phyloP scores from a whole-genome alignment of 2,113 vertebrate genomes.

The Xenotilapia leptura region DNA sequence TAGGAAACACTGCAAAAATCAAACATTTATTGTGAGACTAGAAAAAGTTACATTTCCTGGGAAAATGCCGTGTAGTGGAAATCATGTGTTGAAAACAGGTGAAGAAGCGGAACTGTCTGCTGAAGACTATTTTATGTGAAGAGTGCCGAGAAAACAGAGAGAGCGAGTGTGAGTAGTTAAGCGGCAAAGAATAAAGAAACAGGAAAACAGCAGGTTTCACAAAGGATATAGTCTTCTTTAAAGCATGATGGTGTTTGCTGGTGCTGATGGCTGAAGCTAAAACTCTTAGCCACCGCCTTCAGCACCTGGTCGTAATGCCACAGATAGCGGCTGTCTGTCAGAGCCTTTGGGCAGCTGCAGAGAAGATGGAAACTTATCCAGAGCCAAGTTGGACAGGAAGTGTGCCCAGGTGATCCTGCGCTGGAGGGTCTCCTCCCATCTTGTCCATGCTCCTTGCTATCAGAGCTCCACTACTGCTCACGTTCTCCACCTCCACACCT shows the following conservation, averaged over 20 bases:
- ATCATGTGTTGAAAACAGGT: background rate
- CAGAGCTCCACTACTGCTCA: background rate
- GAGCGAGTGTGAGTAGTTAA: background rate
- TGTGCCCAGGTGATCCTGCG: accelerated
- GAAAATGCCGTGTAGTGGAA: background rate
- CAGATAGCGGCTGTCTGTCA: background rate
- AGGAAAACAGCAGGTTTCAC: background rate
- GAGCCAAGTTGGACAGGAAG: background rate
- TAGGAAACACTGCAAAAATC: background rate
- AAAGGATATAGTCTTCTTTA: background rate
- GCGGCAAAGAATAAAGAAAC: background rate
- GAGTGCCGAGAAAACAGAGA: background rate
- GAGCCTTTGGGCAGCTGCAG: background rate
- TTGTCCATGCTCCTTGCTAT: background rate
- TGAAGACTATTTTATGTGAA: background rate
- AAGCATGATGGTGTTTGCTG: accelerated
- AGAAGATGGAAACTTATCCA: background rate
- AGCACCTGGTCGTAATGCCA: background rate
- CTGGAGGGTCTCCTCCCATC: accelerated
- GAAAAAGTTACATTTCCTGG: background rate
- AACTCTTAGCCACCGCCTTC: background rate
- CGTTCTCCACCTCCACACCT: background rate
- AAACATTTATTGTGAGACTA: background rate
- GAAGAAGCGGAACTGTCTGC: background rate
- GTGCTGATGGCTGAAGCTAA: background rate